Conservation (phyloP, 2,888 invertebrate genomes). For the Drosophila gaucha region DNA sequence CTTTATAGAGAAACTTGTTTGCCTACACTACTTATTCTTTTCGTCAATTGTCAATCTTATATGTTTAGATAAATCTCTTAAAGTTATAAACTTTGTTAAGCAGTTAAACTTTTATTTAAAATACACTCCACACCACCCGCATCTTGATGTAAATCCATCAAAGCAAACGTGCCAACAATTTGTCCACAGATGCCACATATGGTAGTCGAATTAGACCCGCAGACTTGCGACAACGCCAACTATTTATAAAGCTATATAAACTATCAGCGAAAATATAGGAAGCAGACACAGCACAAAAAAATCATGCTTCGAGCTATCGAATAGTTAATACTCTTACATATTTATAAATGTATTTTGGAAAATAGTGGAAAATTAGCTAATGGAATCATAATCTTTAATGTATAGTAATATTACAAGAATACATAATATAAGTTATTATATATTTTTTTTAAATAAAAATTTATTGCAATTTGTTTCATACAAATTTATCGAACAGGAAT, state of each 20-base stretch:
- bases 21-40: too few relatives aligned
- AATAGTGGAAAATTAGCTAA: too few relatives aligned
- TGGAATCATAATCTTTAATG: too few relatives aligned
- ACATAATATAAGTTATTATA: too few relatives aligned
- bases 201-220: conserved; percentile 47
- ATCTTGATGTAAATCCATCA: conserved; percentile 37
- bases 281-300: background rate
- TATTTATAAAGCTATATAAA: conserved; percentile 57
- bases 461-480: too few relatives aligned
- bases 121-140: background rate
- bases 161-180: conserved; percentile 40
- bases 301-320: background rate
- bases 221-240: conserved; percentile 39
- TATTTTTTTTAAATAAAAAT: too few relatives aligned
- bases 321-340: conserved; percentile 6
- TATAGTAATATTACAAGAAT: too few relatives aligned
- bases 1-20: too few relatives aligned
- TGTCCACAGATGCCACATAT: conserved; percentile 48
- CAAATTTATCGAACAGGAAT: too few relatives aligned
- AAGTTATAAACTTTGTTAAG: too few relatives aligned
- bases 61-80: too few relatives aligned
- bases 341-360: background rate
- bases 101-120: background rate
- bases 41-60: too few relatives aligned
- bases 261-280: conserved; percentile 49